Percentiles rank a stretch among this genome's conserved stretches.
These are phyloP conservation scores for human DNA, from an alignment of 2,113 vertebrate species.

Conservation along the genomic window GRCh38 chr7:121744001-121744500, in stretches of 20 bases:
- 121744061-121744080: neutral
- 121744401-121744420: neutral
- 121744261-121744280: neutral
- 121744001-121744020: neutral
- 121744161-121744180: neutral
- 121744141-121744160: neutral
- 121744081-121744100: neutral
- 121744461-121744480: neutral
- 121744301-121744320: neutral
- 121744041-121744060: neutral
- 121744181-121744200: neutral
- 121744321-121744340: neutral
- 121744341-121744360: neutral
- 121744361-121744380: neutral
- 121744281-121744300: neutral
- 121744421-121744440: conserved; percentile 2
- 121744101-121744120: neutral
- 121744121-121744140: neutral
- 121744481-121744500: conserved; percentile 36
- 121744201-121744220: neutral
- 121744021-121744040: neutral
- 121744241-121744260: neutral
- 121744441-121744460: neutral
- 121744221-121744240: neutral
- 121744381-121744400: neutral